Base-by-base conservation (phyloP, 2,888 invertebrate species). In the Polydrusus pterygomalis region DNA sequence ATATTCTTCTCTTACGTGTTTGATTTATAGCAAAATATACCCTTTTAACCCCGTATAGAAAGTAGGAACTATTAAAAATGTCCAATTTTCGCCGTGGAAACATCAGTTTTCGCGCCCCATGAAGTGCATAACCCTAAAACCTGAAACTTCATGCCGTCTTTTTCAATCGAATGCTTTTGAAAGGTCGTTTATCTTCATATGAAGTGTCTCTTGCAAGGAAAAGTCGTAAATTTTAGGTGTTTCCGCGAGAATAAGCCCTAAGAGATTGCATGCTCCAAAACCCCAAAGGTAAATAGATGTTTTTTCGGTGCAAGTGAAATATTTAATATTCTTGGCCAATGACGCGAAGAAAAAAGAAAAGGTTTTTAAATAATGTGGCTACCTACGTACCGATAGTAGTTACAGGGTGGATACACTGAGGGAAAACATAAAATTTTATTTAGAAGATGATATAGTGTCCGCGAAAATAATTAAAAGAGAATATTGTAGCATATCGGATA, bases 111-210 rank as follows among this genome's bases (percentile, higher is more conserved):
- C 25, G 47, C 68, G 68, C 38, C 60, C 58, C 70, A 18, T 30
- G 30, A 47, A 62, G 60, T 62, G 60, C 70, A 51, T 54, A 54
- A 56, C 70, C 60, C 60, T 60, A 49, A 51, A 49, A 47, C 34
- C 9, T 20, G 6, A 58, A 45, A 54, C 20, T 62, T 63, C 47
- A 58, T 64, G 73, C 65, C 71, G 74, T 77, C 71, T 68, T 77
- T 77, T 74, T 77, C 77, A 74, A 77, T 77, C 74, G 77, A 77
- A 74, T 77, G 77, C 71, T 68, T 77, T 77, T 77, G 77, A 77
- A 77, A 77, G 77, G 77, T 77, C 77, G 74, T 77, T 77, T 77
- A 77, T 77, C 77, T 77, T 77, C 77, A 78, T 75, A 75, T 78
- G 78, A 75, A 78, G 75, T 78, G 78, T 78, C 78, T 65, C 75